Conservation (phyloP, 64 coral and sea anemone species). For the Montipora foliosa region DNA sequence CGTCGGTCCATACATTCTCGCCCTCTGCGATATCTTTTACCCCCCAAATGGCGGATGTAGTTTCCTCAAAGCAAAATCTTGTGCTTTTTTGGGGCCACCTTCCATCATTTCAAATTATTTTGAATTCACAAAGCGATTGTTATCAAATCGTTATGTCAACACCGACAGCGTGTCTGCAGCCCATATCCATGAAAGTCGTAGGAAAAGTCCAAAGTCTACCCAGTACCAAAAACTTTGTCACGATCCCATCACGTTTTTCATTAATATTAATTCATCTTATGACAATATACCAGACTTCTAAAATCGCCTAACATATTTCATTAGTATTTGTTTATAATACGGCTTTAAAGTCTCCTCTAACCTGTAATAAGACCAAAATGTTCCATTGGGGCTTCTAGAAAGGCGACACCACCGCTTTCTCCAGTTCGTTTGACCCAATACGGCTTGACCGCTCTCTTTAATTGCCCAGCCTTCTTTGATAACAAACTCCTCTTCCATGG, state of each 20-base stretch:
- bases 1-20: not conserved
- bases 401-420: slow-evolving; percentile 83
- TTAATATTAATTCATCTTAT: slow-evolving; percentile 1
- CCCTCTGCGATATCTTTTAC: not conserved
- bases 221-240: not conserved
- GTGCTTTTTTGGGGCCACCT: not conserved
- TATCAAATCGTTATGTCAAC: slow-evolving; percentile 25
- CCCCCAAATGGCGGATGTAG: not conserved
- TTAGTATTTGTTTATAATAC: slow-evolving; percentile 2
- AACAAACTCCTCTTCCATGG: slow-evolving; percentile 40
- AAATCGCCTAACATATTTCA: not conserved
- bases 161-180: not conserved
- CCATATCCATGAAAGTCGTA: not conserved
- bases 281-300: not conserved
- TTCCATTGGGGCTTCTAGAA: slow-evolving; percentile 33
- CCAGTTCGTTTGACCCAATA: slow-evolving; percentile 95
- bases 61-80: not conserved
- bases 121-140: not conserved
- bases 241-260: not conserved
- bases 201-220: not conserved
- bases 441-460: slow-evolving; percentile 92
- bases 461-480: slow-evolving; percentile 97
- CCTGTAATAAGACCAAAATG: slow-evolving; percentile 91
- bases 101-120: not conserved
- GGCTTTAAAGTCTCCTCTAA: not conserved